Evolutionary conservation across 2,888 invertebrate species (phyloP), one percentile per base, ranked within the genome.

Genomic region (Drosophila lutescens): DNA sequence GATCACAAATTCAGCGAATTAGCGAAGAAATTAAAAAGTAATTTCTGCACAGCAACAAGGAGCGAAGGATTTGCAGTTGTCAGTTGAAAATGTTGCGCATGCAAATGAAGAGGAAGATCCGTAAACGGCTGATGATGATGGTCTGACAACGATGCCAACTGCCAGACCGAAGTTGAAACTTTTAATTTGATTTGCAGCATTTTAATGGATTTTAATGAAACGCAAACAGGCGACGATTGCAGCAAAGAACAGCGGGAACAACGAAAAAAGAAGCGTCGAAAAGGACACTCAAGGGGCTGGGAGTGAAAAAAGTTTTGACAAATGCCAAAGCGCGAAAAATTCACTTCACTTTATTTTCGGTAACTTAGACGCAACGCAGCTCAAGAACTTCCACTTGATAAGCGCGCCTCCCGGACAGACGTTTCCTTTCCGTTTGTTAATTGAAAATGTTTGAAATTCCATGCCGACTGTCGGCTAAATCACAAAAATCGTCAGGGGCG

Each of bases 171-270:
- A 89, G 79, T 80, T 62, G 73, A 88, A 88, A 88, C 79, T 88
- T 88, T 88, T 88, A 88, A 88, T 88, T 88, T 88, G 88, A 89
- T 88, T 88, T 88, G 88, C 90, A 85, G 90, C 83, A 86, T 87
- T 88, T 87, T 83, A 89, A 85, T 89, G 80, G 86, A 89, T 89
- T 88, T 86, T 83, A 89, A 85, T 89, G 83, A 87, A 88, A 86
- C 76, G 85, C 88, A 89, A 89, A 89, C 87, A 89, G 83, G 74
- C 86, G 66, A 77, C 74, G 79, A 76, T 55, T 68, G 69, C 58
- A 46, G 59, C 57, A 49, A 61, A 5, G 26, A 30, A 20, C 3
- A 7, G 47, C 2, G 9, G 13, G 23, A 40, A 26, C 8, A 9
- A 20, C 5, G 13, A 54, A 36, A 46, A 38, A 32, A 15, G 26